Conservation (phyloP, 2,888 invertebrate species). For the Dryobotodes eremita region DNA sequence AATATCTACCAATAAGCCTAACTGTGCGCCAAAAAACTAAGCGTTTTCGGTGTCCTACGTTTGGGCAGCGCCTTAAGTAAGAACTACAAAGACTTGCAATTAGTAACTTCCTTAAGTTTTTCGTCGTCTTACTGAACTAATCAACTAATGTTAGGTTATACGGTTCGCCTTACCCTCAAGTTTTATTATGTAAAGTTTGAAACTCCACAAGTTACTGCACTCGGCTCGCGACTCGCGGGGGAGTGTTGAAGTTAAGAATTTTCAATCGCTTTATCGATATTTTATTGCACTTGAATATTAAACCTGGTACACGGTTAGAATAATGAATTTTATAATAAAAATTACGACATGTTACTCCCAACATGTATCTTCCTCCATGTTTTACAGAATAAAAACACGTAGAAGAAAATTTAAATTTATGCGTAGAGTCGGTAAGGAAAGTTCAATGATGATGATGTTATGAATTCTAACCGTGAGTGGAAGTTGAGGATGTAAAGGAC, state of each 20-base stretch:
- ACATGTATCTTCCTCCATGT: background rate
- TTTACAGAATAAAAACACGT: background rate
- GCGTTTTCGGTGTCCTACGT: too few species aligned
- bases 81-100: slow-evolving; percentile 25
- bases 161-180: slow-evolving; percentile 55
- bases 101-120: slow-evolving; percentile 35
- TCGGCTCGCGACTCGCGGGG: slow-evolving; percentile 60
- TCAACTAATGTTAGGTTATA: slow-evolving; percentile 53
- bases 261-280: slow-evolving; percentile 71
- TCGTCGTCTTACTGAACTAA: slow-evolving; percentile 46
- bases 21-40: too few species aligned
- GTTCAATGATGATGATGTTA: slow-evolving; percentile 30
- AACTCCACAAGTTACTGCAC: slow-evolving; percentile 56
- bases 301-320: slow-evolving; percentile 45
- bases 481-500: slow-evolving; percentile 13
- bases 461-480: slow-evolving; percentile 23
- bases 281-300: slow-evolving; percentile 66
- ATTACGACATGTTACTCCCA: background rate
- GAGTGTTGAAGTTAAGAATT: slow-evolving; percentile 72
- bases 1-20: too few species aligned
- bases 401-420: slow-evolving; percentile 43
- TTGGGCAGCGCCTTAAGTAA: slow-evolving; percentile 2
- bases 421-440: slow-evolving; percentile 24
- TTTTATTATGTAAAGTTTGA: slow-evolving; percentile 70
- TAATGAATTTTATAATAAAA: slow-evolving; percentile 36